Evolutionary conservation across 2,888 invertebrate species (phyloP).

Genomic region (Epicampocera succincta): DNA sequence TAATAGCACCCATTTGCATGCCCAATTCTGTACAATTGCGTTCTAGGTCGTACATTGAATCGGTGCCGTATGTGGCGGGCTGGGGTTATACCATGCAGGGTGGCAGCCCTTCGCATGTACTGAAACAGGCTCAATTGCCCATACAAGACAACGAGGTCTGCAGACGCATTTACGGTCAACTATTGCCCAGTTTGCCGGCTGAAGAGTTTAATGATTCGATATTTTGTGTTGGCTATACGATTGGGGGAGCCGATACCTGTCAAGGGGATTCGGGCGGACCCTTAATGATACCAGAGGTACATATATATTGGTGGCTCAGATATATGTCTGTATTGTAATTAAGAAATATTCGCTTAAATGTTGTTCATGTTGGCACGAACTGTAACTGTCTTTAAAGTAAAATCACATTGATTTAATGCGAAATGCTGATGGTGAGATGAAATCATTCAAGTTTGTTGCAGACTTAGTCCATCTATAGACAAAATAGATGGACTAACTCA

Average conservation of each 20-base stretch:
- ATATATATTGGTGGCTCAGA: no score
- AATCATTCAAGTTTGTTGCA: no score
- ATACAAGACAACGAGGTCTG: constrained; percentile 86
- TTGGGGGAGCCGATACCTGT: constrained; percentile 76
- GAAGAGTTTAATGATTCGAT: constrained; percentile 75
- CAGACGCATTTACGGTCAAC: constrained; percentile 75
- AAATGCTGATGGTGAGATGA: no score
- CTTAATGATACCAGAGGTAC: constrained; percentile 76
- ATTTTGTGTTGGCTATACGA: constrained; percentile 75
- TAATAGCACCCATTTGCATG: constrained; percentile 88
- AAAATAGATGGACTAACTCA: no score
- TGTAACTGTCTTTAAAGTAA: no score
- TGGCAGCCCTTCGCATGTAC: constrained; percentile 85
- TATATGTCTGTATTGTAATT: no score
- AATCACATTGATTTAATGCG: no score
- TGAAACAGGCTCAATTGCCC: constrained; percentile 87
- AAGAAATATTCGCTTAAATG: no score
- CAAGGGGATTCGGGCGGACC: constrained; percentile 79
- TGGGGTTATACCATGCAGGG: constrained; percentile 76
- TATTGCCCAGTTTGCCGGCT: constrained; percentile 70
- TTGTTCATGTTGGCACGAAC: no score
- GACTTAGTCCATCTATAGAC: no score
- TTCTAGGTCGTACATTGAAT: constrained; percentile 83
- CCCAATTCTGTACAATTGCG: constrained; percentile 84
- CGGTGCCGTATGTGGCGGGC: constrained; percentile 88